Base-by-base conservation (phyloP, 2,888 invertebrate genomes). In the Onchidella celtica region DNA sequence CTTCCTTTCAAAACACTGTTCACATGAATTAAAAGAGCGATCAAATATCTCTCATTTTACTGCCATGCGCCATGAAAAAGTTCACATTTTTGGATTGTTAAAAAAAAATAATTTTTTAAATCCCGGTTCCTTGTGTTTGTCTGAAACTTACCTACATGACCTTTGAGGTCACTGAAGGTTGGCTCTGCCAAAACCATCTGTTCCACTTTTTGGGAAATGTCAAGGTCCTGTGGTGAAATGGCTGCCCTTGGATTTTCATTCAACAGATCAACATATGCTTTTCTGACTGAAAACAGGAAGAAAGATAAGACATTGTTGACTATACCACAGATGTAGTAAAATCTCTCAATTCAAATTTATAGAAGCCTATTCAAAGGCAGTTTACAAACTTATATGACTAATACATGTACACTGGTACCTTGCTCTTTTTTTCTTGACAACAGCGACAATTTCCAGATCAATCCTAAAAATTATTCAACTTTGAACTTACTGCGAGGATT, bases 181-280 rank as follows among this genome's bases (percentile, higher is more conserved):
- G 89, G 84, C 82, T 92, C 92, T 24, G 90, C 86, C n/a, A 85
- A 85, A 3, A 93, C 85, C 9, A 93, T 85, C 65, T 90, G 88
- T 83, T 92, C 92, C 86, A 92, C 92, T 74, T 88, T 91, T 84
- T 91, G 90, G 47, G 92, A 91, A 80, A 93, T 93, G 70, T 92
- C 92, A 70, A 91, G 84, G 84, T 93, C 93, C 76, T 87, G 89
- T 17, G 87, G 87, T 27, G 93, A 93, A 65, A 93, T 92, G 24
- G 91, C 91, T 57, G 86, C 85, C 68, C 91, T 86, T 6, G 92
- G 91, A 81, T 92, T 91, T 17, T 86, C 86, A 34, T 86, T 88
- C 84, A 93, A 82, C 47, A 91, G 77, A 55, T 92, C 91, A 14
- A 91, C 86, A 86, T 93, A 93, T 69, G 87, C 87, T 77, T 92